phyloP scores from a whole-genome alignment of 2,797 vertebrate species.

The Anableps anableps region DNA sequence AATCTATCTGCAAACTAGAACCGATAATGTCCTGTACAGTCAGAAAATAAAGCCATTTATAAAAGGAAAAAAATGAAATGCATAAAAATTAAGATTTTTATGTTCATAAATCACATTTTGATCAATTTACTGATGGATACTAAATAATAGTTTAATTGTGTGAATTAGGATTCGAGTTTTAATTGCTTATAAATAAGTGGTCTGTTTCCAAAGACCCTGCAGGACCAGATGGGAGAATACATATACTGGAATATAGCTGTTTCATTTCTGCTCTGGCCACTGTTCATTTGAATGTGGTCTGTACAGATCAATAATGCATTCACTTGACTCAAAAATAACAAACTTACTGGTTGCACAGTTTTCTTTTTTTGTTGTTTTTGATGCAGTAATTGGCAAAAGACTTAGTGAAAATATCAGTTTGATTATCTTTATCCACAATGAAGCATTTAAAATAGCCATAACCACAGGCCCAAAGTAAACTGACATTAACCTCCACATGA shows the following conservation, averaged over 20 bases:
- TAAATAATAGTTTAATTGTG: not conserved
- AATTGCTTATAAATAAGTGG: no score
- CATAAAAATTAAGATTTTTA: no score
- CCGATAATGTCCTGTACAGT: no score
- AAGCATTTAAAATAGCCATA: not conserved
- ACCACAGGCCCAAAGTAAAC: not conserved
- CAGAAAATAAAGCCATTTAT: no score
- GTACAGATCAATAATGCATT: not conserved
- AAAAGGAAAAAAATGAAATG: no score
- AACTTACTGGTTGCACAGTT: not conserved
- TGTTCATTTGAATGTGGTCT: not conserved
- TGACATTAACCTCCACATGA: conserved; percentile 7
- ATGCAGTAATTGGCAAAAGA: not conserved
- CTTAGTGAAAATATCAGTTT: not conserved
- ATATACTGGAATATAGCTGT: not conserved
- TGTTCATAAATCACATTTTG: not conserved
- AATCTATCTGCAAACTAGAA: no score
- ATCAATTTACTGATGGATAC: not conserved
- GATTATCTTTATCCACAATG: not conserved
- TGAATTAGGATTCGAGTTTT: not conserved
- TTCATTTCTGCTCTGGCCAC: not conserved
- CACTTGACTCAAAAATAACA: not conserved
- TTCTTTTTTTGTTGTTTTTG: not conserved
- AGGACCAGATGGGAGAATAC: not conserved
- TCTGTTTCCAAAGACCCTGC: no score